Evolutionary conservation across 2,113 vertebrate species (phyloP), one percentile per base, ranked within the genome.

Genomic region (Ptilorrhoa leucosticta): DNA sequence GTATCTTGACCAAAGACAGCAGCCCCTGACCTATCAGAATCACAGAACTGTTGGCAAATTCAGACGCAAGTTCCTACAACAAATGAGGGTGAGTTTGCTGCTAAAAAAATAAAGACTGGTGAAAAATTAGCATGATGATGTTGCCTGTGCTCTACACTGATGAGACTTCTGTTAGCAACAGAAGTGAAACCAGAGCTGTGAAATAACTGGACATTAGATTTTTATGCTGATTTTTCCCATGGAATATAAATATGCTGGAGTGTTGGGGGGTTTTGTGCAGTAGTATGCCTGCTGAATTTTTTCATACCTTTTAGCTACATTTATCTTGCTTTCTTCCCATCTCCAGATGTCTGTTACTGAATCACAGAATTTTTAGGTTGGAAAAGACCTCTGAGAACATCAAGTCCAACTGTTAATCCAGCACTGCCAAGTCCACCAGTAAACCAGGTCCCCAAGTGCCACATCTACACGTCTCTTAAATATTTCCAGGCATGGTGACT

Each of bases 21-120:
- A 96, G 85, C 5, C 47, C 57, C 48, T 64, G 6, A 12, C 51
- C 78, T 81, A 88, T 90, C 81, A 80, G 80, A 92, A 97, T 94
- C 92, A 91, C 51, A 78, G 92, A 96, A 97, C 47, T 57, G n/a
- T 63, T 87, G 61, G 31, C 60, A 96, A 97, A 96, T 83, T 76
- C 83, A 76, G 37, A 33, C 3, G 13, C 68, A 68, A 75, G 60
- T 66, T 89, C 85, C 78, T 94, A 87, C 1, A 1, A 87, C 58
- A 96, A 91, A 93, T 82, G 66, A 11, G 17, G 24, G 30, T 12
- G 70, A 93, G 12, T 42, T 69, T 71, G 50, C 50, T 66, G 64
- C 37, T 83, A 51, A 86, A 93, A 78, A 23, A 78, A 15, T 5
- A 28, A 56, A 15, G 56, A 68, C 4, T 42, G 42, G 69, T 57